Percentiles rank a stretch among this genome's conserved stretches.
phyloP scores from a whole-genome alignment of 1,140 invertebrate species.

The Trissolcus basalis region DNA sequence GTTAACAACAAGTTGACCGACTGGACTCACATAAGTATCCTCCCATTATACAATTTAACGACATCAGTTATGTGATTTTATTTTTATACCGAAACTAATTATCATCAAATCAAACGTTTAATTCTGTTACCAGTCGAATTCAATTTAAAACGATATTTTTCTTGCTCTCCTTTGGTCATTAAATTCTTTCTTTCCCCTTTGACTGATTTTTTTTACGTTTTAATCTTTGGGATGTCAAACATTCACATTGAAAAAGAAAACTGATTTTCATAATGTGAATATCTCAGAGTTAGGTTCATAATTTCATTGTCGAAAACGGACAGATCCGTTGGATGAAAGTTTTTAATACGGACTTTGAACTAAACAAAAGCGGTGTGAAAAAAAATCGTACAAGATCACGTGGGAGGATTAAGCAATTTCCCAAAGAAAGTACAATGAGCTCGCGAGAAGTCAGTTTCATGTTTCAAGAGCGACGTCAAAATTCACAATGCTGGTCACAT shows the following conservation, averaged over 20 bases:
- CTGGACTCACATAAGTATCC: slow-evolving; percentile 26
- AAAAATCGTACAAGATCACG: slow-evolving; percentile 13
- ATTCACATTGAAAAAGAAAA: too few relatives aligned
- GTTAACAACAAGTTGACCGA: slow-evolving; percentile 53
- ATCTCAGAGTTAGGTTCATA: too few relatives aligned
- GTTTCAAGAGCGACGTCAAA: slow-evolving; percentile 56
- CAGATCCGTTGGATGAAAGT: too few relatives aligned
- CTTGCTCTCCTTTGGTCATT: too few relatives aligned
- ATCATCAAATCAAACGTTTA: slow-evolving; percentile 7
- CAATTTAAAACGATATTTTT: too few relatives aligned
- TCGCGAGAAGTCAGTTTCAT: slow-evolving; percentile 51
- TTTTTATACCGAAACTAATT: slow-evolving; percentile 26
- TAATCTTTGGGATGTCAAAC: too few relatives aligned
- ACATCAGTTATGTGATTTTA: slow-evolving; percentile 32
- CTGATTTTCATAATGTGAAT: too few relatives aligned
- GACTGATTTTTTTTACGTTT: too few relatives aligned
- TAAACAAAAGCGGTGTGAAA: too few relatives aligned
- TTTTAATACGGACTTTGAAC: slow-evolving; percentile 4
- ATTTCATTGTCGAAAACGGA: too few relatives aligned
- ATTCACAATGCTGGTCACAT: slow-evolving; percentile 60
- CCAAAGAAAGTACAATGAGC: slow-evolving; percentile 48
- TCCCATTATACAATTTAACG: slow-evolving; percentile 34
- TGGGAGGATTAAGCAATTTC: slow-evolving; percentile 56
- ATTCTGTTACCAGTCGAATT: too few relatives aligned
- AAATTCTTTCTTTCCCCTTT: too few relatives aligned